Evolutionary conservation across 2,113 vertebrate species (phyloP).

Genomic region (rabbit (Oryctolagus cuniculus)): DNA sequence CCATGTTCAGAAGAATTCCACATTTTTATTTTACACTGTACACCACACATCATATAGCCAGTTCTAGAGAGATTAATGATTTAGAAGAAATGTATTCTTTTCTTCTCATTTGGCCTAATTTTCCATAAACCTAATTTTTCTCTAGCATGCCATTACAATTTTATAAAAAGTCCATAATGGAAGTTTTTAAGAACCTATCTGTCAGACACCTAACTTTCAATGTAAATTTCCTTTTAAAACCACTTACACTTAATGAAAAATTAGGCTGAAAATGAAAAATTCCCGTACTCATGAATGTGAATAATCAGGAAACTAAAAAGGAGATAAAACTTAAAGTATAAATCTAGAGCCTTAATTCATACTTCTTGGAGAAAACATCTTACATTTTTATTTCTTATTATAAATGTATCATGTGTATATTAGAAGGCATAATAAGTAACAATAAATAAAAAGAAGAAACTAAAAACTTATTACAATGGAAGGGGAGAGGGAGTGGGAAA

Average conservation of each 20-base stretch:
- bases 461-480: conserved; percentile 10
- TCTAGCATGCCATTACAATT: conserved; percentile 68
- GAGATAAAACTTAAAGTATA: background rate
- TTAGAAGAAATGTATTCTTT: conserved; percentile 32
- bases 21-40: background rate
- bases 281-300: conserved; percentile 21
- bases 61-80: background rate
- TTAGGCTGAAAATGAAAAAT: conserved; percentile 55
- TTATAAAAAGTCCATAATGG: conserved; percentile 72
- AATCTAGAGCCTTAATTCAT: conserved; percentile 32
- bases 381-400: conserved; percentile 48
- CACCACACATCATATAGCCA: background rate
- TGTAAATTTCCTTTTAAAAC: conserved; percentile 71
- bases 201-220: conserved; percentile 57
- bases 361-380: background rate
- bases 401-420: background rate
- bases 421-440: background rate
- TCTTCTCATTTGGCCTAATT: conserved; percentile 50
- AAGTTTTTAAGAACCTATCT: conserved; percentile 71
- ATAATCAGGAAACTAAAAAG: conserved; percentile 54
- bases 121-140: conserved; percentile 53
- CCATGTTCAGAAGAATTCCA: background rate
- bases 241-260: conserved; percentile 62
- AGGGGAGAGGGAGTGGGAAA: too few species aligned
- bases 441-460: background rate